Percentiles rank a stretch among this genome's conserved stretches.
Evolutionary conservation across 2,888 invertebrate genomes (phyloP).

Genomic region (Caenorhabditis imperialis): DNA sequence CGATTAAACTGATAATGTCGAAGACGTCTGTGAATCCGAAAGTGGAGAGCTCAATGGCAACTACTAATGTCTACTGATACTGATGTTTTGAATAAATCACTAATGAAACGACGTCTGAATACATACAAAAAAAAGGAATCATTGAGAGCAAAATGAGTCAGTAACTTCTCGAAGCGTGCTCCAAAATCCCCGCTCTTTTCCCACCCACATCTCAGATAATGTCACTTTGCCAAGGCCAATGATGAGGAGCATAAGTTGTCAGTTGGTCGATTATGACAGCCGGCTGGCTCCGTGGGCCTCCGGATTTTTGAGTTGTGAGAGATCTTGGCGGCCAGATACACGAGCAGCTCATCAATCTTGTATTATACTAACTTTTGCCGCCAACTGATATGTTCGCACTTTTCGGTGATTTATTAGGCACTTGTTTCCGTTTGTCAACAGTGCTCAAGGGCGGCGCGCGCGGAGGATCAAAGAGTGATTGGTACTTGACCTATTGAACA

Average conservation of each 20-base stretch:
- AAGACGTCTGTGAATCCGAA: slow-evolving; percentile 6
- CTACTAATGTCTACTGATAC: too few relatives aligned
- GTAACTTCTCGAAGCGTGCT: too few relatives aligned
- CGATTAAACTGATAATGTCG: slow-evolving; percentile 8
- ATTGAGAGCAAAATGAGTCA: too few relatives aligned
- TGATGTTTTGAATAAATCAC: too few relatives aligned
- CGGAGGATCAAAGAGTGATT: slow-evolving; percentile 45
- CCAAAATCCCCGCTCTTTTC: too few relatives aligned
- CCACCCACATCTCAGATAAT: too few relatives aligned
- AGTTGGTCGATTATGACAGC: slow-evolving; percentile 54
- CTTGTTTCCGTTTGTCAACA: neutral
- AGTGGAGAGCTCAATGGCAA: slow-evolving; percentile 15
- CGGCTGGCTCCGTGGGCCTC: neutral
- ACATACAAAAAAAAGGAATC: slow-evolving; percentile 18
- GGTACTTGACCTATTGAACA: slow-evolving; percentile 42
- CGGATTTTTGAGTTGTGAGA: slow-evolving; percentile 41
- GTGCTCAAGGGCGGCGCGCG: slow-evolving; percentile 7
- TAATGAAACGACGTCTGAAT: too few relatives aligned
- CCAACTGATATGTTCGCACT: slow-evolving; percentile 41
- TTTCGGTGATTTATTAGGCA: neutral
- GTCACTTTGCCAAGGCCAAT: too few relatives aligned
- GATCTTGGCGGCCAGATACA: slow-evolving; percentile 44
- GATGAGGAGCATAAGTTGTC: slow-evolving; percentile 42
- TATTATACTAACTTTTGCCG: slow-evolving; percentile 47
- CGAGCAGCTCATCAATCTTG: slow-evolving; percentile 42